Base-by-base conservation (phyloP, 2,797 vertebrate species). In the Acropternis orthonyx region DNA sequence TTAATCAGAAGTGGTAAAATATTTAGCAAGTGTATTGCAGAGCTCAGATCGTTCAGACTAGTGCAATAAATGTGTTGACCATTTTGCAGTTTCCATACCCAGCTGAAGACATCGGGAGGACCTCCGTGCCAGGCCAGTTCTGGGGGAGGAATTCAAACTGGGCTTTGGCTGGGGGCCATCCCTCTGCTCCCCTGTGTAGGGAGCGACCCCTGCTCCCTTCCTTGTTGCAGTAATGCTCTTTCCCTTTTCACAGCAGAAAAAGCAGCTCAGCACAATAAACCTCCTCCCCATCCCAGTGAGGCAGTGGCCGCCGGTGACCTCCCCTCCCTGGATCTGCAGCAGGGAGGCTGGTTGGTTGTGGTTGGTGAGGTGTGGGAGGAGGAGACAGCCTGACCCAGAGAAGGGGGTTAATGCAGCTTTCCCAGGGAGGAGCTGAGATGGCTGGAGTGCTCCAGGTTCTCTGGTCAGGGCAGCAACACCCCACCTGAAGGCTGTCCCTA, bases 1-100 rank as follows among this genome's bases (percentile, higher is more conserved):
- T 94, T 96, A 93, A 79, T 94, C 86, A 96, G 91, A 67, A 83
- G 85, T 0, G 14, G 37, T 95, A n/a, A 91, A 94, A 88, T 88
- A 93, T 89, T 93, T 67, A 95, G 15, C 26, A 8, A 8, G 51
- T 2, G 26, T 41, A 5, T 43, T 48, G 55, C 4, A 2, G 71
- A 48, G n/a, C 1, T 5, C 65, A 41, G 67, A 9, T 52, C 1
- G 0, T 34, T 63, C 55, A 44, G 59, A 16, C 7, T 44, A 20
- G 22, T 30, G 66, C 79, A 37, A 0, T 59, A 32, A 63, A 49
- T 0, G 6, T 12, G 36, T 52, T 88, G 10, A 16, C 36, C 37
- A 4, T 18, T 73, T 74, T 48, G 39, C 5, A 4, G 23, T 27
- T 62, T 46, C 6, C 4, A 1, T 44, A 17, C 4, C 2, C 55